A percentile compares a stretch with the other conserved stretches of the same genome.
Evolutionary conservation across 2,797 vertebrate genomes (phyloP).

Genomic region (Molothrus aeneus): DNA sequence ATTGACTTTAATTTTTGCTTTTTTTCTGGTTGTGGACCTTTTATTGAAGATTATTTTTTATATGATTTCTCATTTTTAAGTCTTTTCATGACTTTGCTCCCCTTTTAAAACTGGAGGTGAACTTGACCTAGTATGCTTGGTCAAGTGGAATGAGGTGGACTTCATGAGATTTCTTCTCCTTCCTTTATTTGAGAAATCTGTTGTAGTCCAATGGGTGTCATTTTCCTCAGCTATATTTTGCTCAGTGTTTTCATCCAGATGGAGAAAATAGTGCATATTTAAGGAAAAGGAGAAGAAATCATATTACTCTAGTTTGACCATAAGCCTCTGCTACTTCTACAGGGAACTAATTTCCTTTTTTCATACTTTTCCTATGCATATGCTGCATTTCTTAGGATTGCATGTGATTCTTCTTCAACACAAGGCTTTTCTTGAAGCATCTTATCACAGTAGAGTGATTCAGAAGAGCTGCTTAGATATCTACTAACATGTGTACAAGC

Average conservation of each 20-base stretch:
- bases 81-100: not conserved
- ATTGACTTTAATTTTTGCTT: not conserved
- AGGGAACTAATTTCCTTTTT: not conserved
- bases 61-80: not conserved
- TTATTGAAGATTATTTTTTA: not conserved
- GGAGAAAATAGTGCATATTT: constrained; percentile 1
- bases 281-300: not conserved
- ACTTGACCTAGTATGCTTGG: not conserved
- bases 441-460: not conserved
- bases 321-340: not conserved
- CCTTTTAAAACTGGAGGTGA: not conserved
- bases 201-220: not conserved
- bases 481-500: not conserved
- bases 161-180: not conserved
- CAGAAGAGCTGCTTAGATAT: not conserved
- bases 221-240: not conserved
- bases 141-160: not conserved
- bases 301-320: not conserved
- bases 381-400: not conserved
- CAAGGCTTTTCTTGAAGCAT: not conserved
- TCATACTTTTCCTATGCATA: not conserved
- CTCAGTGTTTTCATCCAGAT: not conserved
- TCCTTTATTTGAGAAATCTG: not conserved
- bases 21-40: not conserved
- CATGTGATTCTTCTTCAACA: not conserved